Evolutionary conservation across 2,888 invertebrate species (phyloP).

Genomic region (Nephrotoma appendiculata): DNA sequence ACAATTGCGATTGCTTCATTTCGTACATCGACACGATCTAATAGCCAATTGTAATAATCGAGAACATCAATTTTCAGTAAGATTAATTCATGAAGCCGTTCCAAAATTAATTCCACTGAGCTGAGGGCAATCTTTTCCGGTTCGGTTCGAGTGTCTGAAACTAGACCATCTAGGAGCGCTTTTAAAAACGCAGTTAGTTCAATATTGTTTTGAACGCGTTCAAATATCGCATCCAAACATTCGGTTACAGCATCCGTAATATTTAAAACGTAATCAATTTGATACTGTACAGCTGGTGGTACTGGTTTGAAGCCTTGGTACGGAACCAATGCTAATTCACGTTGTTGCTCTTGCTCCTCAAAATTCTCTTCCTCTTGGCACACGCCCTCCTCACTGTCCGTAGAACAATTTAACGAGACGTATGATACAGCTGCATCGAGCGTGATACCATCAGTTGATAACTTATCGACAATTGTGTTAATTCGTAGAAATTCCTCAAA

Average conservation of each 20-base stretch:
- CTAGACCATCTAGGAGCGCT: not conserved
- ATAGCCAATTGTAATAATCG: not conserved
- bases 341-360: not conserved
- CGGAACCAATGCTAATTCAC: not conserved
- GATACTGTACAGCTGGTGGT: not conserved
- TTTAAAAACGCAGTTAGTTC: not conserved
- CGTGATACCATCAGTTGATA: not conserved
- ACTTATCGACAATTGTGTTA: not conserved
- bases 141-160: not conserved
- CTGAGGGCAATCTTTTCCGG: not conserved
- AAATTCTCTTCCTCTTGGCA: not conserved
- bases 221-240: not conserved
- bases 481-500: not conserved
- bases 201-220: not conserved
- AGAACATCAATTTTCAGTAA: not conserved
- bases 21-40: not conserved
- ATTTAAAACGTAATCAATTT: not conserved
- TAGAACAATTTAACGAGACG: not conserved
- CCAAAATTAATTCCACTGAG: not conserved
- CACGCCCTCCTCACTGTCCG: not conserved
- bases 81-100: not conserved
- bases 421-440: not conserved
- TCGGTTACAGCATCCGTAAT: not conserved
- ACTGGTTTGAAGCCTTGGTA: not conserved
- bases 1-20: not conserved